These are phyloP conservation scores for Pygocentrus nattereri DNA, from an alignment of 2,797 vertebrate species.

Conservation along the genomic window DNA sequence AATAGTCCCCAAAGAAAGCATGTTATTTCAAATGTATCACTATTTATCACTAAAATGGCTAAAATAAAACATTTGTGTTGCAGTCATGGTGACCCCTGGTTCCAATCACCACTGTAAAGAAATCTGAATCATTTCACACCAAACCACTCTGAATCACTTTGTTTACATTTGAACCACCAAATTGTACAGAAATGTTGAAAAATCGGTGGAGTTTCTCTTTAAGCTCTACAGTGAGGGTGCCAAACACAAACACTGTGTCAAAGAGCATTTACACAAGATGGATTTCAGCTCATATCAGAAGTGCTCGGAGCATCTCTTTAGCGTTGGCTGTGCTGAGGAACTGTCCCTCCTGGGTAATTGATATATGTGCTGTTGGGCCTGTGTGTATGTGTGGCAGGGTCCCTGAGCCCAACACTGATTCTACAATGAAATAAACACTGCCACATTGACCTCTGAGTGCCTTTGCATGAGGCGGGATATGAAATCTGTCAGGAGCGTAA, in stretches of 20 bases:
- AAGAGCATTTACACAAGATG: background rate
- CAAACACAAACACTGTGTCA: background rate
- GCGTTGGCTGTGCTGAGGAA: background rate
- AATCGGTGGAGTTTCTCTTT: too few relatives aligned
- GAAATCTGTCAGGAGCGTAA: conserved; percentile 67
- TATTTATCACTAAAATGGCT: too few relatives aligned
- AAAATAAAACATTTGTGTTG: too few relatives aligned
- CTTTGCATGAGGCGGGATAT: conserved; percentile 57
- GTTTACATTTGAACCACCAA: too few relatives aligned
- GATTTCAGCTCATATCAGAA: background rate
- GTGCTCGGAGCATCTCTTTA: background rate
- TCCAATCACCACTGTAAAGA: too few relatives aligned
- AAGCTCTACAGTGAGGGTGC: too few relatives aligned
- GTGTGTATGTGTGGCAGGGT: conserved; percentile 8
- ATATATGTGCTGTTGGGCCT: background rate
- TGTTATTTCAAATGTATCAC: too few relatives aligned
- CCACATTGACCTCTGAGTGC: conserved; percentile 64
- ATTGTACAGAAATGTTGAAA: too few relatives aligned
- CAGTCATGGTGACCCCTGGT: too few relatives aligned
- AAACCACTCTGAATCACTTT: too few relatives aligned
- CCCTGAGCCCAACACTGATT: background rate
- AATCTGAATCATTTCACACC: too few relatives aligned
- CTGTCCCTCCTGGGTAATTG: background rate
- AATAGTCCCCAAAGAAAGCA: too few relatives aligned
- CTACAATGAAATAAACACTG: conserved; percentile 43